Conservation (phyloP, 2,797 vertebrate genomes). For the Euthynnus affinis region DNA sequence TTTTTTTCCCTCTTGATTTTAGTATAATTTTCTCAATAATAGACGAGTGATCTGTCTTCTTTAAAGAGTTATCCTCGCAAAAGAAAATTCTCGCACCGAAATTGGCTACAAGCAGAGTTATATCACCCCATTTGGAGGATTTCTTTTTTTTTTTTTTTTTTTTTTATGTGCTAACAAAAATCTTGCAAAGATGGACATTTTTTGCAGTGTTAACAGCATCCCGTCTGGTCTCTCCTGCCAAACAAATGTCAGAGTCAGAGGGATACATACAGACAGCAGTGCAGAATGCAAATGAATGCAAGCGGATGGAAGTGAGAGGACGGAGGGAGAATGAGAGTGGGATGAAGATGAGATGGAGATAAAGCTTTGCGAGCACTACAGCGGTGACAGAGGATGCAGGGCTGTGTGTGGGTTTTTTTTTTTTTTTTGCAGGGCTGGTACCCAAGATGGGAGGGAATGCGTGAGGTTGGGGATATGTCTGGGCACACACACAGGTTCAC, state of each 20-base stretch:
- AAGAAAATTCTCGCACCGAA: slow-evolving; percentile 6
- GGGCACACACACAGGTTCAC: slow-evolving; percentile 74
- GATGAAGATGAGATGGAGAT: slow-evolving; percentile 50
- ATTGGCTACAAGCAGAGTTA: slow-evolving; percentile 22
- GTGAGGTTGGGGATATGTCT: slow-evolving; percentile 60
- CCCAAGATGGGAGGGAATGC: slow-evolving; percentile 61
- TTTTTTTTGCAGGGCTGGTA: slow-evolving; percentile 63
- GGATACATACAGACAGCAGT: slow-evolving; percentile 51
- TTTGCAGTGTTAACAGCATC: slow-evolving; percentile 74
- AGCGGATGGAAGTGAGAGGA: slow-evolving; percentile 48
- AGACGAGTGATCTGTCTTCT: not conserved
- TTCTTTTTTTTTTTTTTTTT: too few relatives aligned
- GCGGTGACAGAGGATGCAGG: slow-evolving; percentile 45
- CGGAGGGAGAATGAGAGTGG: slow-evolving; percentile 31
- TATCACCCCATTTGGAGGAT: slow-evolving; percentile 45
- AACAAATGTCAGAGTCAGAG: slow-evolving; percentile 65
- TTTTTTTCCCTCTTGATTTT: not conserved
- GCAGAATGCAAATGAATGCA: slow-evolving; percentile 70
- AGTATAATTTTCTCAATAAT: accelerated
- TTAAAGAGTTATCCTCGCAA: slow-evolving; percentile 1
- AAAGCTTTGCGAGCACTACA: slow-evolving; percentile 30
- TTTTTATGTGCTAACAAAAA: slow-evolving; percentile 26
- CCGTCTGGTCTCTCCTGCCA: slow-evolving; percentile 66
- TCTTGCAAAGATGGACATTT: slow-evolving; percentile 36
- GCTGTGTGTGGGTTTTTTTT: slow-evolving; percentile 20